These are phyloP conservation scores for Tribolium madens DNA, from an alignment of 1,140 invertebrate species.

Conservation along the genomic window DNA sequence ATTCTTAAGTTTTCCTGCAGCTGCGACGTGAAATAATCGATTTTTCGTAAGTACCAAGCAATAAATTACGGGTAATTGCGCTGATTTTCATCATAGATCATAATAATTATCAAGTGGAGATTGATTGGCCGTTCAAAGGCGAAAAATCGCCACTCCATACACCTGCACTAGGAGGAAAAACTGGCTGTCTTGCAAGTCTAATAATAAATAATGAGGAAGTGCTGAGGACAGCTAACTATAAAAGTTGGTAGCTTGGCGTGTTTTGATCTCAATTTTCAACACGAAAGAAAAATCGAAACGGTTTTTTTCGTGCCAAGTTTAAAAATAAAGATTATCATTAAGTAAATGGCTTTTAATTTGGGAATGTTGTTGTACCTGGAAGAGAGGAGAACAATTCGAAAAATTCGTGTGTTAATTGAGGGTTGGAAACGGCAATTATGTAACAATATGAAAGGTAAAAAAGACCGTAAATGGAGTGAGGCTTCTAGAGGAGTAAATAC, in stretches of 20 bases:
- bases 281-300: constrained; percentile 11
- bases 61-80: neutral
- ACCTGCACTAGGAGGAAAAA: neutral
- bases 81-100: neutral
- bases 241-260: neutral
- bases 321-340: constrained; percentile 32
- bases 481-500: neutral
- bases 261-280: neutral
- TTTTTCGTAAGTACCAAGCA: neutral
- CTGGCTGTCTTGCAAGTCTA: neutral
- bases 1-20: too few relatives aligned
- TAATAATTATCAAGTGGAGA: neutral
- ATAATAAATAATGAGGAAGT: neutral
- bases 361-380: constrained; percentile 5
- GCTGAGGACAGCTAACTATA: neutral
- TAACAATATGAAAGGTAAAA: neutral
- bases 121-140: neutral
- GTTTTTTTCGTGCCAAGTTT: constrained; percentile 26
- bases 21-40: neutral
- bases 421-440: constrained; percentile 1
- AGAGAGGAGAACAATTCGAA: neutral
- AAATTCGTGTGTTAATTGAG: neutral
- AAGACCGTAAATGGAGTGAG: neutral
- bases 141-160: neutral
- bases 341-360: constrained; percentile 34